Conservation (phyloP, 2,113 vertebrate species). For the Tichodroma muraria region DNA sequence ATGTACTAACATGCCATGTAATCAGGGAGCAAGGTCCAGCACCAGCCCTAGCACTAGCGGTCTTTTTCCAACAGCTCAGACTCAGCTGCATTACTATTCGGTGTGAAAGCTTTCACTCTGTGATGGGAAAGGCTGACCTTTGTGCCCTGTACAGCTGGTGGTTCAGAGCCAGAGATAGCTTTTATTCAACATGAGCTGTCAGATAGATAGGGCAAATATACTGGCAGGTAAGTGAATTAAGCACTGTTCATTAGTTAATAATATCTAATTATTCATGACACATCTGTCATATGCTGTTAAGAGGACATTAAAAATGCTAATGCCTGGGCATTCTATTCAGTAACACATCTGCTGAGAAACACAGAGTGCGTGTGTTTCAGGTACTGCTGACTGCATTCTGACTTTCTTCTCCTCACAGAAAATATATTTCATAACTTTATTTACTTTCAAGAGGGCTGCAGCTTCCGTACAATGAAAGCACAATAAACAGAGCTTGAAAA, state of each 20-base stretch:
- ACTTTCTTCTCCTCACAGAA: background rate
- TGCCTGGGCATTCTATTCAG: background rate
- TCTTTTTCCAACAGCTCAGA: accelerated
- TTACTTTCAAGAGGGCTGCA: background rate
- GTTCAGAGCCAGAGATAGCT: background rate
- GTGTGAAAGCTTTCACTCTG: background rate
- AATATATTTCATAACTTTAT: background rate
- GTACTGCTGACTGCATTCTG: background rate
- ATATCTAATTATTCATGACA: conserved; percentile 50
- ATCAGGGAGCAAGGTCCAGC: background rate
- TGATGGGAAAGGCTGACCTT: background rate
- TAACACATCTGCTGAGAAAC: background rate
- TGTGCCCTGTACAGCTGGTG: background rate
- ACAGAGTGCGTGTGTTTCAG: background rate
- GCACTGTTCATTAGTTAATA: conserved; percentile 40
- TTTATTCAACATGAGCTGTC: conserved; percentile 44
- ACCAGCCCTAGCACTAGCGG: background rate
- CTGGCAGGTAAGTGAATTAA: conserved; percentile 32
- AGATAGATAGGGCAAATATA: conserved; percentile 44
- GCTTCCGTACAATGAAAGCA: background rate
- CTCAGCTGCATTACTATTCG: background rate
- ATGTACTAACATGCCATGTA: too few species aligned
- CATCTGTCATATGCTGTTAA: conserved; percentile 24
- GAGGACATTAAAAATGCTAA: conserved; percentile 34
- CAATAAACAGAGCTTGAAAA: background rate